These are phyloP conservation scores for Empidonax traillii DNA, from an alignment of 2,113 vertebrate species.

Conservation along the genomic window DNA sequence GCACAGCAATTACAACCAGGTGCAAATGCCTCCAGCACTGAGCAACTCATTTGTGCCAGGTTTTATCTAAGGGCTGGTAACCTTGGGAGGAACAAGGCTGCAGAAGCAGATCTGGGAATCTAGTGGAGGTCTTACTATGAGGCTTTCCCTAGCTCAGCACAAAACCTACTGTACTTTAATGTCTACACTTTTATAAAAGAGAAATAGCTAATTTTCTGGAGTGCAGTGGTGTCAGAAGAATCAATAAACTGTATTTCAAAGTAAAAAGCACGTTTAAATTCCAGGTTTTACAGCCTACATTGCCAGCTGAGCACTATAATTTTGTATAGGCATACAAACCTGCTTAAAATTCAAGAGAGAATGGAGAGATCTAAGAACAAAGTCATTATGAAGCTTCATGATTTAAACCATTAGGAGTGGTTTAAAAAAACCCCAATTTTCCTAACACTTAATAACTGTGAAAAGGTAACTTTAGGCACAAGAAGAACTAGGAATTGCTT, in stretches of 20 bases:
- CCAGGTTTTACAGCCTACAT: background rate
- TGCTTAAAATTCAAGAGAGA: background rate
- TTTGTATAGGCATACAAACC: background rate
- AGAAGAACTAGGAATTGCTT: background rate
- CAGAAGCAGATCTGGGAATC: background rate
- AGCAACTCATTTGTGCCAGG: background rate
- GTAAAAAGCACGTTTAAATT: background rate
- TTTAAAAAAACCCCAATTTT: accelerated
- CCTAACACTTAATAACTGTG: background rate
- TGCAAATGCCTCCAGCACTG: background rate
- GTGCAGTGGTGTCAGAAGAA: background rate
- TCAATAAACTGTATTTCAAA: background rate
- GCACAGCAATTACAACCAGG: background rate
- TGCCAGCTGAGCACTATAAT: background rate
- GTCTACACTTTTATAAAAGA: background rate
- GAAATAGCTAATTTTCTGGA: background rate
- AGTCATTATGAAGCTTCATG: background rate
- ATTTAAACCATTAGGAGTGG: background rate
- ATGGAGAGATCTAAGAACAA: background rate
- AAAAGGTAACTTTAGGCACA: background rate
- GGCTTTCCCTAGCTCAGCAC: background rate
- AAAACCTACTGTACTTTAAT: background rate
- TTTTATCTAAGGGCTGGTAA: background rate
- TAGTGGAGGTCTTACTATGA: background rate
- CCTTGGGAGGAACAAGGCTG: background rate